Evolutionary conservation across 2,113 vertebrate genomes (phyloP), one percentile per base, ranked within the genome.

Genomic region (Lipophrys pholis): DNA sequence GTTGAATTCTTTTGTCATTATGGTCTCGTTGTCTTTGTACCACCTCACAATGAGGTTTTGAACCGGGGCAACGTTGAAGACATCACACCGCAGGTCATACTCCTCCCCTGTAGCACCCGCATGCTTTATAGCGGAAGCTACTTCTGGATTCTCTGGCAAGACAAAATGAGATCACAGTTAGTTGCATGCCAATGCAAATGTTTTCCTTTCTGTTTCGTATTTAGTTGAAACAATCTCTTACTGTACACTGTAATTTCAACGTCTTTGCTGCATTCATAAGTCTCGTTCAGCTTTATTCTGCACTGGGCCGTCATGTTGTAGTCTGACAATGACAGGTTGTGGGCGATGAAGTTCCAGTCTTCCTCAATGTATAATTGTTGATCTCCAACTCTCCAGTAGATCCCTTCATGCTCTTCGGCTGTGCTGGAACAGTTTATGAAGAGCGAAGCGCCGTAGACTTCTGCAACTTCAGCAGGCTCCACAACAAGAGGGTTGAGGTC

Each of bases 11-110:
- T 14, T 3, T 0, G 5, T 30, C 2, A 0, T 0, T 1, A 63
- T 0, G 0, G 8, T 41, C 0, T 48, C 12, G 3, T 65, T 0
- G 1, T 71, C 77, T 35, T 1, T 88, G 60, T 81, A 76, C 80
- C 94, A 90, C 16, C 0, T 85, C 65, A 91, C 67, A 0, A 0
- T 64, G 53, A 94, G 82, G 9, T 78, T 16, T 8, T 11, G 0
- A 60, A 73, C 45, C 0, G 94, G 93, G 0, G 69, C 86, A 0
- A 85, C 92, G 0, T 73, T 21, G 0, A 0, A 0, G 53, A 94
- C 49, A 7, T 92, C 86, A 89, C 95, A 94, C 57, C n/a, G 35
- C 59, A 95, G 71, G 6, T 54, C 17, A 11, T 87, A 58, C 1
- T 78, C 81, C 14, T 80, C 87, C 0, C 2, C 46, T n/a, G 51